phyloP scores from a whole-genome alignment of 2,113 vertebrate species.

The Cranoglanis bouderius region DNA sequence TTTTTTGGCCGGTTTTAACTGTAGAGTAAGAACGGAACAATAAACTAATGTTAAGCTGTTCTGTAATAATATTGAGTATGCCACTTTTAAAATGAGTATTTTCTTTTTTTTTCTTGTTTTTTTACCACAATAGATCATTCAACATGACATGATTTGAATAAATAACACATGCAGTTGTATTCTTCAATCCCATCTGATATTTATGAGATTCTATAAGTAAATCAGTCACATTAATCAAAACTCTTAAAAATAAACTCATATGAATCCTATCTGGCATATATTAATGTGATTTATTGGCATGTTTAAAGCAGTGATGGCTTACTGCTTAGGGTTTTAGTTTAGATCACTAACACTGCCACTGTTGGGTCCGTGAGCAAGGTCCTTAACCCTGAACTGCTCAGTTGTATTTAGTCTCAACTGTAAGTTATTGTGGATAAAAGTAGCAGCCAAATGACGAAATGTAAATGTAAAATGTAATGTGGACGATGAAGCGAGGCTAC shows the following conservation, averaged over 20 bases:
- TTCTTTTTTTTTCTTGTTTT: slow-evolving; percentile 4
- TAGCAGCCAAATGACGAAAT: neutral
- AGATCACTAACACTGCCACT: neutral
- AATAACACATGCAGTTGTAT: slow-evolving; percentile 52
- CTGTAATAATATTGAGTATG: slow-evolving; percentile 28
- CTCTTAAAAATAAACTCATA: slow-evolving; percentile 6
- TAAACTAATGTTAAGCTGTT: slow-evolving; percentile 30
- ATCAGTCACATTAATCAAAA: slow-evolving; percentile 29
- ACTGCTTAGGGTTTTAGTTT: neutral
- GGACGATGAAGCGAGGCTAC: neutral
- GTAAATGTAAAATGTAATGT: neutral
- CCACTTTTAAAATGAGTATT: slow-evolving; percentile 27
- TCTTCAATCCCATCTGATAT: slow-evolving; percentile 36
- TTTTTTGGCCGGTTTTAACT: neutral
- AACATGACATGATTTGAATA: slow-evolving; percentile 50
- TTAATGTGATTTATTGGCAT: slow-evolving; percentile 23
- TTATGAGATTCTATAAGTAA: neutral
- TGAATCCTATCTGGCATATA: slow-evolving; percentile 13
- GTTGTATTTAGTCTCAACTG: neutral
- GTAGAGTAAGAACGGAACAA: neutral
- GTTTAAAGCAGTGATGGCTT: neutral
- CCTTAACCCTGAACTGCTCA: neutral
- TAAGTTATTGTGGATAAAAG: neutral
- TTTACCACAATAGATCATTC: slow-evolving; percentile 42
- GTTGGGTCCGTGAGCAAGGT: neutral